Base-by-base conservation (phyloP, 2,888 invertebrate genomes). In the Drosophila meridionalis region DNA sequence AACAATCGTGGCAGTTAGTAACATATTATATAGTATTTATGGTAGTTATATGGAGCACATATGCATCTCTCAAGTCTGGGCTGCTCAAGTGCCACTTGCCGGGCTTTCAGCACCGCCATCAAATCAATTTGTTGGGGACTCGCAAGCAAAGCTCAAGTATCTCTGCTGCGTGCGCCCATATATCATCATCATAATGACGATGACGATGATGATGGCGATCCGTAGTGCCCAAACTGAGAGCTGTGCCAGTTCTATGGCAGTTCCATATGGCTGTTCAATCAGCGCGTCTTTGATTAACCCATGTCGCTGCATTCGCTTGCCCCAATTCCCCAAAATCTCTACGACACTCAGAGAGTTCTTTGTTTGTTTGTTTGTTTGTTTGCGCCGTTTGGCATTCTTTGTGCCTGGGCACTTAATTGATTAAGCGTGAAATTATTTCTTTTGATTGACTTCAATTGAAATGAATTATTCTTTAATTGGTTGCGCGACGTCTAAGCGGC, bases 371-470 rank as follows among this genome's bases (percentile, higher is more conserved):
- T 40, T 40, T 40, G n/a, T 40, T n/a, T 40, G n/a, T 40, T 40
- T 36, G 65, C 56, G 42, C 9, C 56, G 73, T 61, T 45, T n/a
- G 34, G 38, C 60, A 26, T 56, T 63, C 28, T 60, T 47, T 62
- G 58, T 69, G 73, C 36, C 50, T 43, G 50, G 20, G 20, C 57
- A 73, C 85, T 77, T 82, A 82, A 88, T 87, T 90, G 90, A 90
- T 90, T 90, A 86, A 90, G 88, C 90, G 88, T 90, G 87, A 89
- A 89, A 89, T 90, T 85, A 90, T 88, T 89, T 80, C 82, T 90
- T 84, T 90, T 89, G 88, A 89, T 89, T 89, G 90, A 82, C 80
- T 86, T 90, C 91, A 89, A 89, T 89, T 89, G 90, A 89, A 89
- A 90, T 89, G 89, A 90, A 89, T 89, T 89, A 86, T 88, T 86